Evolutionary conservation across 2,888 invertebrate genomes (phyloP), one percentile per base, ranked within the genome.

Genomic region (Saturnia pavonia): DNA sequence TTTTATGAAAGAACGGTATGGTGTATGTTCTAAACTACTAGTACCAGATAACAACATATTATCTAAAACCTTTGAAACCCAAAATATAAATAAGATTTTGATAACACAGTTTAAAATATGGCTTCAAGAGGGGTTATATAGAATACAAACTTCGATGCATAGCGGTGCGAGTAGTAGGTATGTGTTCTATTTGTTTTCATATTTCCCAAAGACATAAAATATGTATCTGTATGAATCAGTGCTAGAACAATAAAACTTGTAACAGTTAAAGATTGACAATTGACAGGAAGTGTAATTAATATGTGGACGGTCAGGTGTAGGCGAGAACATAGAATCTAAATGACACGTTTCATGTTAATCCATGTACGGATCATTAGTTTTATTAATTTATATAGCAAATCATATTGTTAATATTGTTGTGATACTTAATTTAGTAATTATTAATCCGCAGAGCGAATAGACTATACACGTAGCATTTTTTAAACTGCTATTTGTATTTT

Each of bases 211-310:
- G 71, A 75, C 73, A 79, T 80, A 80, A 77, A 78, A 75, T 75
- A 77, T 71, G 75, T 78, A 79, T 75, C 75, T 72, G 74, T 68
- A 72, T 76, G 75, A 76, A 69, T 75, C 74, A 75, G 74, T 76
- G 73, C 73, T 78, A 73, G 77, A 82, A 84, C 81, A 82, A 83
- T 82, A 78, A 79, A 77, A 73, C 69, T 73, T 73, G 77, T 79
- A 74, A 75, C 69, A 69, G 71, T 72, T 72, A 79, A 79, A 80
- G 75, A 80, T 80, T 81, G 82, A 81, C 82, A 82, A 80, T 82
- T 74, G 76, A 72, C 78, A 82, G 80, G 82, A 82, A 80, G 75
- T 80, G 77, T 76, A 80, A 82, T 83, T 82, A 81, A 78, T 75
- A 72, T 65, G 76, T 76, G 80, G 74, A 70, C 67, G 72, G 73